Conservation (phyloP, 2,113 vertebrate genomes). For the Dicerorhinus sumatrensis region DNA sequence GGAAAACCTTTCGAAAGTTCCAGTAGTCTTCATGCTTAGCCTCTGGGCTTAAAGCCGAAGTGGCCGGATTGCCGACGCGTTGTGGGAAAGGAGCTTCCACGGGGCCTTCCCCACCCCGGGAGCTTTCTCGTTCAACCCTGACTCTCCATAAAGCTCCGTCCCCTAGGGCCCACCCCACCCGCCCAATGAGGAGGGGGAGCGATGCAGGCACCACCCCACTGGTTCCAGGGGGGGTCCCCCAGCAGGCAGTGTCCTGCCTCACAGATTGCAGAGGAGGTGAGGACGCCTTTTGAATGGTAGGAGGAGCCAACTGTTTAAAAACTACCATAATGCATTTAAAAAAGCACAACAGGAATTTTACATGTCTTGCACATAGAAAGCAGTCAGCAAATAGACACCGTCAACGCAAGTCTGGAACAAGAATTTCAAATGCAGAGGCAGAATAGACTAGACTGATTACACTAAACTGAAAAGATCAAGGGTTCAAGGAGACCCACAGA, state of each 20-base stretch:
- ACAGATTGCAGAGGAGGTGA: neutral
- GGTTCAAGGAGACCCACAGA: neutral
- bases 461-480: neutral
- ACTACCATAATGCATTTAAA: neutral
- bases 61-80: neutral
- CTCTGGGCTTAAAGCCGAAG: neutral
- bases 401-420: neutral
- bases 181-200: neutral
- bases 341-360: neutral
- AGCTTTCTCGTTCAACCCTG: neutral
- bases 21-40: neutral
- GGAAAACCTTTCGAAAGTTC: constrained; percentile 18
- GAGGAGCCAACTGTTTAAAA: neutral
- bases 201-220: neutral
- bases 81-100: neutral
- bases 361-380: neutral
- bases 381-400: neutral
- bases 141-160: neutral
- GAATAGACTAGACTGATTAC: neutral
- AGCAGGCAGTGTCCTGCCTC: neutral
- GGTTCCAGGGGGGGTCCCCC: neutral
- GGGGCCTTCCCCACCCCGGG: neutral
- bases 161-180: neutral
- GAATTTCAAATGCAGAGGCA: neutral
- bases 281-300: neutral